Evolutionary conservation across 2,797 vertebrate genomes (phyloP).

Genomic region (Eremophila alpestris): DNA sequence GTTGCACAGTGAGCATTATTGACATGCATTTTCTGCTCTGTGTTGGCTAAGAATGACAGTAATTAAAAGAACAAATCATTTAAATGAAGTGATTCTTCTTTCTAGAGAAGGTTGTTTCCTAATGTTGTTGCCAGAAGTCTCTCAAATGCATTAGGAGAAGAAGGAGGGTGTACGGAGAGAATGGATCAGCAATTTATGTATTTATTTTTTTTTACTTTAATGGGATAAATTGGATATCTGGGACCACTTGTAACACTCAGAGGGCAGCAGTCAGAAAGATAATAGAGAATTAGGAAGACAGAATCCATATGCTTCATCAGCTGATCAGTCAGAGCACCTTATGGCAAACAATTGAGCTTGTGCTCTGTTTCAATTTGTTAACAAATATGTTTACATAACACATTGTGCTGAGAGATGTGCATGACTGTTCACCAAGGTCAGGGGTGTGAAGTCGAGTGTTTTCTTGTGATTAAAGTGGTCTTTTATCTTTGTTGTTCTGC

Average conservation of each 20-base stretch:
- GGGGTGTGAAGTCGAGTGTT: background rate
- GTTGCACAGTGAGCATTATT: background rate
- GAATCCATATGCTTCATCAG: constrained; percentile 17
- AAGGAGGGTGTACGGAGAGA: background rate
- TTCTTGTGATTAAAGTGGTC: background rate
- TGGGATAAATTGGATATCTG: background rate
- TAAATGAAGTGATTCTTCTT: background rate
- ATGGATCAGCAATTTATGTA: background rate
- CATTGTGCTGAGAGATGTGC: background rate
- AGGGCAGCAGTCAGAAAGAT: background rate
- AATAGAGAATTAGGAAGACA: background rate
- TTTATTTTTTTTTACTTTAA: background rate
- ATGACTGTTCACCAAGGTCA: background rate
- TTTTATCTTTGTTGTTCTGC: background rate
- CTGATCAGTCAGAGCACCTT: constrained; percentile 1
- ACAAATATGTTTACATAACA: background rate
- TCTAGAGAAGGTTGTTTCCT: background rate
- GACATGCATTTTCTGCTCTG: background rate
- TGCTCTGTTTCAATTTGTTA: background rate
- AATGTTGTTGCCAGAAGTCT: background rate
- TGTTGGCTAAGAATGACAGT: background rate
- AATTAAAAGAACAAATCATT: constrained; percentile 33
- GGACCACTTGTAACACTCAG: background rate
- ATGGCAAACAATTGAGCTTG: background rate
- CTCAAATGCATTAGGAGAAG: background rate